phyloP scores from a whole-genome alignment of 2,888 invertebrate species.

The Augiades crinisus region DNA sequence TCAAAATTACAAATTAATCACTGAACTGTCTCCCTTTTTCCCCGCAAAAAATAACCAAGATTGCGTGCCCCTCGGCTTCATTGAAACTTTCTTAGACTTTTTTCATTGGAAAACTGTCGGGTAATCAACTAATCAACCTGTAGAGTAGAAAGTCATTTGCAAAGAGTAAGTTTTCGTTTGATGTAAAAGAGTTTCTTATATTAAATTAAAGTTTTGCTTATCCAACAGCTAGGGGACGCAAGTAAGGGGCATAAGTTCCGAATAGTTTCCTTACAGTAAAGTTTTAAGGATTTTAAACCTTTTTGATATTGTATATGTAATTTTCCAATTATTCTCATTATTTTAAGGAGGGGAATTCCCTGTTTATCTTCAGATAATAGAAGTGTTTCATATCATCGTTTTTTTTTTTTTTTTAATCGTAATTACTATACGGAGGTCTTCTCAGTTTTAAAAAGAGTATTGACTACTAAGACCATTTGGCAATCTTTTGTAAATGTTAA shows the following conservation, averaged over 20 bases:
- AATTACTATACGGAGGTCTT: no score
- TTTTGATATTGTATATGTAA: no score
- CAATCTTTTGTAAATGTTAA: no score
- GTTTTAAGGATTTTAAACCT: no score
- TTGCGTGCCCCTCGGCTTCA: constrained; percentile 19
- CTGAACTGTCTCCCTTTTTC: constrained; percentile 2
- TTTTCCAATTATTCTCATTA: no score
- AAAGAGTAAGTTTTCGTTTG: constrained; percentile 36
- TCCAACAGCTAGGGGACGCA: constrained; percentile 4
- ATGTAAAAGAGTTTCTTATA: constrained; percentile 37
- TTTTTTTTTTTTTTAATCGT: no score
- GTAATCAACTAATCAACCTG: constrained; percentile 42
- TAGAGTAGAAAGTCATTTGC: constrained; percentile 36
- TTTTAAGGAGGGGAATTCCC: no score
- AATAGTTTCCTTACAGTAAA: constrained; percentile 3
- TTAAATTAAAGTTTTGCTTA: constrained; percentile 33
- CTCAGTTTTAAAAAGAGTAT: no score
- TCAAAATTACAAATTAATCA: constrained; percentile 23
- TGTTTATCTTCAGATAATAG: no score
- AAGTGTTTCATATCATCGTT: no score
- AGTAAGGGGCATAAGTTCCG: not conserved
- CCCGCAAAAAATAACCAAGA: constrained; percentile 12
- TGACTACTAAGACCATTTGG: no score
- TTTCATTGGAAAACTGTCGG: constrained; percentile 36
- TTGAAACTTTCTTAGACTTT: constrained; percentile 33